Evolutionary conservation across 2,113 vertebrate species (phyloP), one percentile per base, ranked within the genome.

Genomic region (Corythornis madagascariensis): DNA sequence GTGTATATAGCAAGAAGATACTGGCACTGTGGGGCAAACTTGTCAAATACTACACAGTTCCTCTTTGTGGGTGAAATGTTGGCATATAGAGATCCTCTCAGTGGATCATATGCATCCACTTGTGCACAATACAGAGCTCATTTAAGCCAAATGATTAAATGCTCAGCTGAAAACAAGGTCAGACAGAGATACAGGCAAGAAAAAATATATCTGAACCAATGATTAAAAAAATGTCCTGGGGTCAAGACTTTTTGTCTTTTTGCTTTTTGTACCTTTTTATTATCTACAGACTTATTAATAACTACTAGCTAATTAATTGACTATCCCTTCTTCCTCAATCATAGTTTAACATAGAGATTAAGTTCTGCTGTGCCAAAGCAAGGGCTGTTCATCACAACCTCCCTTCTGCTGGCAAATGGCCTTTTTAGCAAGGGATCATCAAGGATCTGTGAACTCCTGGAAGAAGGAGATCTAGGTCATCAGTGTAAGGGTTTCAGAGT

Each of bases 11-110:
- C 38, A 83, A 89, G 76, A 88, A 79, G n/a, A 52, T 65, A 45
- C 56, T 69, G 66, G 84, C 70, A 86, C 16, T 67, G 31, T 72
- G 67, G 77, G 71, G 65, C 72, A 91, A 96, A 86, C 74, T 60
- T 95, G 65, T 78, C 72, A 89, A 72, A 57, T 81, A 31, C 19
- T 84, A 47, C n/a, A 60, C 5, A 1, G 33, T 59, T 88, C 33
- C 22, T 78, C 38, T 90, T 91, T 55, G 24, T 70, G 38, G 40
- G 48, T 8, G 19, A 87, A 95, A 72, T 56, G 50, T 71, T 80
- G 64, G 47, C 31, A 66, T 55, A 65, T 16, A 77, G 31, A 11
- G 9, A 22, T 90, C 31, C 55, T 71, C 55, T 86, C 65, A 70
- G 42, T 60, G 33, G 66, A 55, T 69, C 45, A 61, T 35, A 59